Conservation (phyloP, 2,113 vertebrate species). For the Anseranas semipalmata region DNA sequence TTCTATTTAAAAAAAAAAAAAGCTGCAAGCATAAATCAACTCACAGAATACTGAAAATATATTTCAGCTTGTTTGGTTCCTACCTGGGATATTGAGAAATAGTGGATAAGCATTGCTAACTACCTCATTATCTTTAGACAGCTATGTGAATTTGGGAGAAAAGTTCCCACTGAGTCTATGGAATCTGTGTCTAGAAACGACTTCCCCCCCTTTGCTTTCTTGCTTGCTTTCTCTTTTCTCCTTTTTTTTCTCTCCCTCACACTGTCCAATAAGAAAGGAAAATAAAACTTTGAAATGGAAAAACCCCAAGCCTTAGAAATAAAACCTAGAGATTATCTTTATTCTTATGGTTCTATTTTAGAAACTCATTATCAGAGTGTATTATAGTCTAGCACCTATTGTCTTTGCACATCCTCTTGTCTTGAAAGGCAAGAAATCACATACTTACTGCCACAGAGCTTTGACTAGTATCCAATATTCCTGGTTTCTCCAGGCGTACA, state of each 20-base stretch:
- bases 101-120: not conserved
- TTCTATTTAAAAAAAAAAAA: not conserved
- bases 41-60: not conserved
- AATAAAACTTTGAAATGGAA: not conserved
- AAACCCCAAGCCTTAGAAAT: accelerated
- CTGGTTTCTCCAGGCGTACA: not conserved
- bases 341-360: not conserved
- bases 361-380: not conserved
- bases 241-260: not conserved
- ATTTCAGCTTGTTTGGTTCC: not conserved
- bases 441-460: not conserved
- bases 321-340: not conserved
- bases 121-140: not conserved
- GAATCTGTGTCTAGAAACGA: not conserved
- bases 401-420: not conserved
- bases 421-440: not conserved
- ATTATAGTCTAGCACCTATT: not conserved
- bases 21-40: not conserved
- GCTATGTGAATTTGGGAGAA: not conserved
- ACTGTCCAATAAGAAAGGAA: not conserved
- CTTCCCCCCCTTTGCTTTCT: not conserved
- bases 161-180: not conserved
- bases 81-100: not conserved
- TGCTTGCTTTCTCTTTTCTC: not conserved
- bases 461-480: not conserved